Evolutionary conservation across 2,113 vertebrate species (phyloP).

Genomic region (Charadrius vociferus): DNA sequence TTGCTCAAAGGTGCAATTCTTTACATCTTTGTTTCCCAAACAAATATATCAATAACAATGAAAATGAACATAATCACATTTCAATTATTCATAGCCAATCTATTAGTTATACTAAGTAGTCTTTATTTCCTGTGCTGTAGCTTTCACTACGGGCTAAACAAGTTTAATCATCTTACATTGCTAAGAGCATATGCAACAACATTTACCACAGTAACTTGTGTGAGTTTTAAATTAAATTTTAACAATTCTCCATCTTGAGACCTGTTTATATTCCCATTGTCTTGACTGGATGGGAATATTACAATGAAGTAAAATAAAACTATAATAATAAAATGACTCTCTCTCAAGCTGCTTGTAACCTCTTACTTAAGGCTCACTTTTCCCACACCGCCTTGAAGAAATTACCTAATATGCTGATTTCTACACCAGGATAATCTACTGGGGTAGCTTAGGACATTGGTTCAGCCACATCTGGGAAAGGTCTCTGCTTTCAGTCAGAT

Average conservation of each 20-base stretch:
- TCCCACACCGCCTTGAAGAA: fast-evolving
- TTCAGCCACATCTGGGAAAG: background rate
- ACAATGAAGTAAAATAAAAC: background rate
- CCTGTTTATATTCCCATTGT: background rate
- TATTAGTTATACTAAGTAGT: background rate
- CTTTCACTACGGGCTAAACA: background rate
- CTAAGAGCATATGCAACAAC: background rate
- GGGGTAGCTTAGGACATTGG: fast-evolving
- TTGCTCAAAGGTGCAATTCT: background rate
- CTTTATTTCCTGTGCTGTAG: background rate
- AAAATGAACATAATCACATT: background rate
- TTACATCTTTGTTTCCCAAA: background rate
- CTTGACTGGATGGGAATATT: background rate
- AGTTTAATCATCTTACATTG: background rate
- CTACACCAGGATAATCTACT: background rate
- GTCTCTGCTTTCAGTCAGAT: background rate
- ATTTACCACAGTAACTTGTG: background rate
- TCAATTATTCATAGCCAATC: background rate
- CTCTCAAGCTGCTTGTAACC: background rate
- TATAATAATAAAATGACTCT: background rate
- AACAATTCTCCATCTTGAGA: background rate
- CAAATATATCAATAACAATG: background rate
- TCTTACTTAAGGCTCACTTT: background rate
- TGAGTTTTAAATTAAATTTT: background rate
- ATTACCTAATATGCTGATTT: background rate